Evolutionary conservation across 2,888 invertebrate genomes (phyloP).

Genomic region (Watsonalla cultraria): DNA sequence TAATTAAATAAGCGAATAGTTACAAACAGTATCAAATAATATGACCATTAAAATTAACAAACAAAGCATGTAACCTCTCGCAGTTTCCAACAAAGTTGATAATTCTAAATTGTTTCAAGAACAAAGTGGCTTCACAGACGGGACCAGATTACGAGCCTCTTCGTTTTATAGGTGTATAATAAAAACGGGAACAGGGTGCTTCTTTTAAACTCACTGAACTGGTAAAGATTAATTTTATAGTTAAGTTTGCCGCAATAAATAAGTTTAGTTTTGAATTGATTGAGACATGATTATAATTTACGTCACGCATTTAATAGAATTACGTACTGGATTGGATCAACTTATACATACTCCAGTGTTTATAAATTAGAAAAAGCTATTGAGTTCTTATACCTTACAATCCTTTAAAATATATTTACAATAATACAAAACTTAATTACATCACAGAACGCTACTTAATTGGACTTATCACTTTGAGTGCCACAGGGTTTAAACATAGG

Average conservation of each 20-base stretch:
- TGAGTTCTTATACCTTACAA: no score
- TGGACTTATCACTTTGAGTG: slow-evolving; percentile 12
- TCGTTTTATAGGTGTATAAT: slow-evolving; percentile 60
- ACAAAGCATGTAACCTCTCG: slow-evolving; percentile 47
- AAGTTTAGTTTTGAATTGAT: slow-evolving; percentile 27
- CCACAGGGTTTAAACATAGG: slow-evolving; percentile 30
- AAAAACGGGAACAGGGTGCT: slow-evolving; percentile 58
- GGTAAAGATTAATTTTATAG: slow-evolving; percentile 51
- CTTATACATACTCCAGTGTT: no score
- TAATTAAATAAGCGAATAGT: slow-evolving; percentile 10
- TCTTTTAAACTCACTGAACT: slow-evolving; percentile 54
- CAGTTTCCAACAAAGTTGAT: slow-evolving; percentile 39
- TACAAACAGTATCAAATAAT: slow-evolving; percentile 36
- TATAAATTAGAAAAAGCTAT: no score
- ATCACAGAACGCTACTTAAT: no score
- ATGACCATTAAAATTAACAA: slow-evolving; percentile 49
- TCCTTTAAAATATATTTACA: no score
- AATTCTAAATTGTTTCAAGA: slow-evolving; percentile 31
- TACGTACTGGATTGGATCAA: no score
- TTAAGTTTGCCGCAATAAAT: slow-evolving; percentile 45
- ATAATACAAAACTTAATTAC: no score
- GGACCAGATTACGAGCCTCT: slow-evolving; percentile 55
- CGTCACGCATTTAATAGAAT: not conserved
- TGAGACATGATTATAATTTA: slow-evolving; percentile 1
- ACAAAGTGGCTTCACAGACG: slow-evolving; percentile 30